Conservation (phyloP, 2,797 vertebrate species). For the Megalops cyprinoides region DNA sequence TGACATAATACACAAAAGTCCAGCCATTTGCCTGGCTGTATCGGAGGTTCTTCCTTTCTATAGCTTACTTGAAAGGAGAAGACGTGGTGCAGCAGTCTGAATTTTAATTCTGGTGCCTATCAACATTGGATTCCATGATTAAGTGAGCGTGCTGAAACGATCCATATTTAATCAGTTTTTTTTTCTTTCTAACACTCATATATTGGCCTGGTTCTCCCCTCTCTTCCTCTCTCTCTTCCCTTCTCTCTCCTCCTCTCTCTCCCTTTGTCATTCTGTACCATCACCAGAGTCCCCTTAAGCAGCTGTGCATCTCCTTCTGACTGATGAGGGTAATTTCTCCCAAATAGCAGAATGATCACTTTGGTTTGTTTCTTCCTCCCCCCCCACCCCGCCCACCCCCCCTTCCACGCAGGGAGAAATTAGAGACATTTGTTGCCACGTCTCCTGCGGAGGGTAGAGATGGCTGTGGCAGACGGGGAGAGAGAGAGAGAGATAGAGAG, state of each 20-base stretch:
- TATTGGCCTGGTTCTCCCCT: slow-evolving; percentile 14
- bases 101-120: not conserved
- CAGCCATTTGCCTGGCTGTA: not conserved
- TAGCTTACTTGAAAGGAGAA: not conserved
- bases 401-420: slow-evolving; percentile 45
- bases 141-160: not conserved
- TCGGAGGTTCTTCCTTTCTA: not conserved
- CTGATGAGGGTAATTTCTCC: slow-evolving; percentile 85
- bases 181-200: not conserved
- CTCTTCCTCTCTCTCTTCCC: not conserved
- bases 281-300: slow-evolving; percentile 64
- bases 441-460: slow-evolving; percentile 52
- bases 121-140: not conserved
- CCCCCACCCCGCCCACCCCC: slow-evolving; percentile 43
- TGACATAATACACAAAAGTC: too few relatives aligned
- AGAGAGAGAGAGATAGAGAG: not conserved
- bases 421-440: slow-evolving; percentile 57
- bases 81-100: not conserved
- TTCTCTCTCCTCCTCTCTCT: not conserved
- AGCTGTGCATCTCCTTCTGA: slow-evolving; percentile 83
- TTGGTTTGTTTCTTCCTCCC: slow-evolving; percentile 42
- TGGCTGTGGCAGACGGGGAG: not conserved
- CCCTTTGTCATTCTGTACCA: not conserved
- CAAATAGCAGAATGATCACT: slow-evolving; percentile 82
- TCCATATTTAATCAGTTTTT: slow-evolving; percentile 1